Evolutionary conservation across 2,113 vertebrate genomes (phyloP).

Genomic region (Corvus cornix): DNA sequence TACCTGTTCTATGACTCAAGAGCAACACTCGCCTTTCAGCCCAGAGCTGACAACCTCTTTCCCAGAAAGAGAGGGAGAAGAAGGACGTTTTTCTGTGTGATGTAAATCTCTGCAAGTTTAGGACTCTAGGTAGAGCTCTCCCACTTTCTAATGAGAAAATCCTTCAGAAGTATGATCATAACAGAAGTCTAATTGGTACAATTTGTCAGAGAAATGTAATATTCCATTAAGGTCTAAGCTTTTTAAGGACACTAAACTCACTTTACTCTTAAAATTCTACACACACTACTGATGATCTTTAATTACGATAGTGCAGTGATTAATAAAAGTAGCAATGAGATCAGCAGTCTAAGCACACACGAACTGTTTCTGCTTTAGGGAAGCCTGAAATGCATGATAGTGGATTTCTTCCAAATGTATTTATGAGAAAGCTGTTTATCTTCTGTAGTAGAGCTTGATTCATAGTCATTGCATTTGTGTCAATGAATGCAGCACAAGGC

Average conservation of each 20-base stretch:
- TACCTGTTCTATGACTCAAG: slow-evolving; percentile 1
- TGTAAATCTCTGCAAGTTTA: neutral
- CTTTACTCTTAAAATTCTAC: slow-evolving; percentile 1
- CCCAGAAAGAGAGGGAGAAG: neutral
- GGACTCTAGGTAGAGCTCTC: neutral
- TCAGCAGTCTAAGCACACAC: neutral
- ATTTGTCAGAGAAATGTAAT: neutral
- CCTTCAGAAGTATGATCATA: neutral
- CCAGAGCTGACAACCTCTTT: neutral
- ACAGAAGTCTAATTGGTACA: neutral
- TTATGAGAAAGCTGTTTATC: slow-evolving; percentile 46
- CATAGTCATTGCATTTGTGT: slow-evolving; percentile 7
- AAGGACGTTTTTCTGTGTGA: neutral
- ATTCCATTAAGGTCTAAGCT: neutral
- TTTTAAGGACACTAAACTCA: neutral
- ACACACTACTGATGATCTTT: neutral
- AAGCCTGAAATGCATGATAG: neutral
- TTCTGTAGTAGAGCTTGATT: slow-evolving; percentile 30
- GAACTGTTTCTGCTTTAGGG: neutral
- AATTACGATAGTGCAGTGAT: neutral
- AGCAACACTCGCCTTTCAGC: neutral
- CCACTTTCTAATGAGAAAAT: neutral
- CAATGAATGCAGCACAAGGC: slow-evolving; percentile 38
- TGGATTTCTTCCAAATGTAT: neutral
- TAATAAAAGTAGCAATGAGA: neutral